phyloP scores from a whole-genome alignment of 2,113 vertebrate species.

The Herpetotheres cachinnans region DNA sequence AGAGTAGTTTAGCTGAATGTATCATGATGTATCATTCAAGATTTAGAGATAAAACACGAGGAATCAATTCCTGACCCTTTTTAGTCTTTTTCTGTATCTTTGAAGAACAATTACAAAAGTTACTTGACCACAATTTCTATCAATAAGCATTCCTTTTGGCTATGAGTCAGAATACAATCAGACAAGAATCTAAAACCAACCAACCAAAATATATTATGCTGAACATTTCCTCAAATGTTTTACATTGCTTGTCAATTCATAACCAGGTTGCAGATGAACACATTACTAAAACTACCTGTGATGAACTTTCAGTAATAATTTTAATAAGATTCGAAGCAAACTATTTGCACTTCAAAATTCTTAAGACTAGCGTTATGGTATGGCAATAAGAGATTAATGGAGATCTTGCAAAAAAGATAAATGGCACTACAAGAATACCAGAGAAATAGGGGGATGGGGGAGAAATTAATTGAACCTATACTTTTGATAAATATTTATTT shows the following conservation, averaged over 20 bases:
- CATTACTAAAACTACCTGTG: background rate
- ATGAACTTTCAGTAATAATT: constrained; percentile 51
- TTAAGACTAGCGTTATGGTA: constrained; percentile 62
- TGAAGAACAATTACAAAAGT: constrained; percentile 10
- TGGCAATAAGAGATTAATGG: constrained; percentile 73
- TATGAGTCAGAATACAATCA: constrained; percentile 7
- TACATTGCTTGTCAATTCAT: background rate
- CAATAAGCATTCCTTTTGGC: background rate
- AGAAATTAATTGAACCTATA: constrained; percentile 80
- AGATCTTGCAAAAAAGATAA: constrained; percentile 77
- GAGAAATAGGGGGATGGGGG: constrained; percentile 57
- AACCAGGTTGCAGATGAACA: background rate
- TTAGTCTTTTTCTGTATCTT: background rate
- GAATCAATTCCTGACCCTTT: background rate
- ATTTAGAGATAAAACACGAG: background rate
- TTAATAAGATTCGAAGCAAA: constrained; percentile 58
- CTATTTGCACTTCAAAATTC: constrained; percentile 61
- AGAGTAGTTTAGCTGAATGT: background rate
- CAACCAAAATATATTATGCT: background rate
- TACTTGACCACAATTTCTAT: background rate
- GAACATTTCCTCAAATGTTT: background rate
- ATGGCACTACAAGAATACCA: constrained; percentile 66
- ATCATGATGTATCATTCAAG: background rate
- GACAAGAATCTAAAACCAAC: background rate
- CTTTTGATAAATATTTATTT: constrained; percentile 84